These are phyloP conservation scores for Anguilla obscura DNA, from an alignment of 2,797 vertebrate genomes.

Conservation along the genomic window DNA sequence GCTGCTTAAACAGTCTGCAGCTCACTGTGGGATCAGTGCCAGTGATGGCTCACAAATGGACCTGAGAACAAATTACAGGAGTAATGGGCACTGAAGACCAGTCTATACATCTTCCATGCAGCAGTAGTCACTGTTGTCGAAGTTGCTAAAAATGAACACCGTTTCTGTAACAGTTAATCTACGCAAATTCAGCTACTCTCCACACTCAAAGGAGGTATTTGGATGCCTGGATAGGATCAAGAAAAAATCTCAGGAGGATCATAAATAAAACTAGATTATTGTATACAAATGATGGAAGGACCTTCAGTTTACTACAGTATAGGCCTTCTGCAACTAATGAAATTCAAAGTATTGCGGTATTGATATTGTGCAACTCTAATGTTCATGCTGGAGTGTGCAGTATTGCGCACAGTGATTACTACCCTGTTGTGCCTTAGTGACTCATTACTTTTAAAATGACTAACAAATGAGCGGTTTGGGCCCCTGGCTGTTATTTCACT, in stretches of 20 bases:
- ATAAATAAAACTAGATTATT: background rate
- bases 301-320: too few species aligned
- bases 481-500: background rate
- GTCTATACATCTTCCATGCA: background rate
- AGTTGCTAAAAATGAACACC: background rate
- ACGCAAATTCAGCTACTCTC: background rate
- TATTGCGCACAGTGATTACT: background rate
- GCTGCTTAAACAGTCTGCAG: slow-evolving; percentile 2
- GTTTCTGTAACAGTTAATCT: background rate
- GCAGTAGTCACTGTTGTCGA: background rate
- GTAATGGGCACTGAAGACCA: background rate
- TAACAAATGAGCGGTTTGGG: background rate
- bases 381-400: background rate
- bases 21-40: background rate
- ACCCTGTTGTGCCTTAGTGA: background rate
- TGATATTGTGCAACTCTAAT: background rate
- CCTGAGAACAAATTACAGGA: slow-evolving; percentile 1
- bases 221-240: background rate
- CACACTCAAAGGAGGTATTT: background rate
- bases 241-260: background rate
- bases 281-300: background rate
- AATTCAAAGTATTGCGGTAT: background rate
- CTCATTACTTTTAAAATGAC: background rate
- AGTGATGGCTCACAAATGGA: background rate
- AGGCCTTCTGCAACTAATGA: background rate